Conservation (phyloP, 2,797 vertebrate genomes). For the Hipposideros larvatus region DNA sequence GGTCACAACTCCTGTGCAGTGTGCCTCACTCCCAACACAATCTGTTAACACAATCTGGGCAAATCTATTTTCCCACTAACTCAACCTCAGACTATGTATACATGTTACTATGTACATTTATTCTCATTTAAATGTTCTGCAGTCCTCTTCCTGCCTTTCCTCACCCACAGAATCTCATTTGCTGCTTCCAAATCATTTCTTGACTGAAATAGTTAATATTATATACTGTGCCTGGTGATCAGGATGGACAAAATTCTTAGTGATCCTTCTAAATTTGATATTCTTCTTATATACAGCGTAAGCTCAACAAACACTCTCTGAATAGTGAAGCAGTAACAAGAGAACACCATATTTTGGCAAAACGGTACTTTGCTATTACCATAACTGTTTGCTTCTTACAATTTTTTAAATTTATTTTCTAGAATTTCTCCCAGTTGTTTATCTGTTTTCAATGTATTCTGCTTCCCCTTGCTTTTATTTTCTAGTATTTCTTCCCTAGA, state of each 20-base stretch:
- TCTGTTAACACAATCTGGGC: background rate
- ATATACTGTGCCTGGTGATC: background rate
- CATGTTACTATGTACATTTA: background rate
- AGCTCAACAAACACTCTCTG: background rate
- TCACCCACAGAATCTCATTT: background rate
- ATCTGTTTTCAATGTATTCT: slow-evolving; percentile 25
- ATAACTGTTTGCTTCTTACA: rapidly evolving
- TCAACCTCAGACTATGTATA: background rate
- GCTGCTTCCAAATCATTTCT: background rate
- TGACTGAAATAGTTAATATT: slow-evolving; percentile 5
- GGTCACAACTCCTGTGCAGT: too few relatives aligned
- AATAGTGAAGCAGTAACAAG: background rate
- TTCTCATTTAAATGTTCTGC: background rate
- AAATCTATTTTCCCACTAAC: background rate
- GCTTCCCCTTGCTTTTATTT: background rate
- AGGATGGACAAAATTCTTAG: background rate
- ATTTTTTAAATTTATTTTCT: background rate
- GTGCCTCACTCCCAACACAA: background rate
- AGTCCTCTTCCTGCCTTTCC: background rate
- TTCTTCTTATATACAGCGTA: background rate
- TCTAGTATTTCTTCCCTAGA: background rate
- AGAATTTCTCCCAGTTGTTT: background rate
- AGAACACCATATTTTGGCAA: background rate
- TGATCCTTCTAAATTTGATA: background rate
- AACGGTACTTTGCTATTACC: background rate